Evolutionary conservation across 2,113 vertebrate genomes (phyloP).

Genomic region (Thunnus thynnus): DNA sequence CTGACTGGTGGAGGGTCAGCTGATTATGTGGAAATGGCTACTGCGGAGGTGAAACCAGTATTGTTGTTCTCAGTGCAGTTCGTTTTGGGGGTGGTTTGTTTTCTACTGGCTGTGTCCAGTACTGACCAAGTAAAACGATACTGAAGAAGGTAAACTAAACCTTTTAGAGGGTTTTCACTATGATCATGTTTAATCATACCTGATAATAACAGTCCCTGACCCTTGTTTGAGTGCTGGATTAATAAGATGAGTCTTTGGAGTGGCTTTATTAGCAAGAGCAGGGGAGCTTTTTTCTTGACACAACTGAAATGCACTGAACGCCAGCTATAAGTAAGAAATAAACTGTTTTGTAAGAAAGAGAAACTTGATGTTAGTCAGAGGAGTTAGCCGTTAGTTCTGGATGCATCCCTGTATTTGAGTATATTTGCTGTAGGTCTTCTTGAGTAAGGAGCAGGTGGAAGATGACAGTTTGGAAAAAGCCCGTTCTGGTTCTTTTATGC

Average conservation of each 20-base stretch:
- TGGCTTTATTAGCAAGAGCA: neutral
- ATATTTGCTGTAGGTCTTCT: conserved; percentile 50
- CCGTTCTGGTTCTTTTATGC: conserved; percentile 46
- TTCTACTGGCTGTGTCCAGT: neutral
- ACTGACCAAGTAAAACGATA: conserved; percentile 2
- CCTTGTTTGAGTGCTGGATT: conserved; percentile 19
- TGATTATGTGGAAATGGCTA: conserved; percentile 67
- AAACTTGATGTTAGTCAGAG: neutral
- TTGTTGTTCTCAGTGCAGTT: conserved; percentile 57
- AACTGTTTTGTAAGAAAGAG: conserved; percentile 10
- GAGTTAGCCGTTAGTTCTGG: conserved; percentile 6
- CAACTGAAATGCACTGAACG: conserved; percentile 1
- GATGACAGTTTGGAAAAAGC: conserved; percentile 53
- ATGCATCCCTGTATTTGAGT: conserved; percentile 10
- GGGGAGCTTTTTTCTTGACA: neutral
- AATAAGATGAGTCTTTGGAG: neutral
- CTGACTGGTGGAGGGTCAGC: conserved; percentile 60
- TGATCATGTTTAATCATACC: neutral
- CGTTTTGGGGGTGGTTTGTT: conserved; percentile 52
- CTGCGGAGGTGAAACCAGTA: conserved; percentile 53
- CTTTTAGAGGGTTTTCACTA: conserved; percentile 11
- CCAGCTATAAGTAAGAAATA: neutral
- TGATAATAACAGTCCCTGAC: neutral
- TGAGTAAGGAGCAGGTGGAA: conserved; percentile 55
- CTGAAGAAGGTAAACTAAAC: neutral